These are phyloP conservation scores for Herpailurus yagouaroundi DNA, from an alignment of 2,113 vertebrate species.

Conservation along the genomic window DNA sequence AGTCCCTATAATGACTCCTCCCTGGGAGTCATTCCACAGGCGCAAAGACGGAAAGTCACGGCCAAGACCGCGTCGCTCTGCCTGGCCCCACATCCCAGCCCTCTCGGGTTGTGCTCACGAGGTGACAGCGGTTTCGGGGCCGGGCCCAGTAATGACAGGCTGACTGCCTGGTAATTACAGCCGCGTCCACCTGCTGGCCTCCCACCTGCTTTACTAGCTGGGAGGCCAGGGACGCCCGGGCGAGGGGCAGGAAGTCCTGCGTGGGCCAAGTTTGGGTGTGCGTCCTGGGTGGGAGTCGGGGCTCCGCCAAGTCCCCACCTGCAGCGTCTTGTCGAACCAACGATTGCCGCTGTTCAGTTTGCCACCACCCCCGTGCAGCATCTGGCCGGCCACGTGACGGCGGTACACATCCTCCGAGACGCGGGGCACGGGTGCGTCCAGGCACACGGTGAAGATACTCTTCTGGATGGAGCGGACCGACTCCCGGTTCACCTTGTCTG, in stretches of 20 bases:
- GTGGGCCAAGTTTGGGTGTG: background rate
- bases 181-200: background rate
- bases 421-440: slow-evolving; percentile 92
- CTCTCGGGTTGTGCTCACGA: background rate
- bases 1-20: background rate
- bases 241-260: background rate
- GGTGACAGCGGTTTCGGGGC: background rate
- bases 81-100: background rate
- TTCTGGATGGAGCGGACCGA: slow-evolving; percentile 95
- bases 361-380: slow-evolving; percentile 95
- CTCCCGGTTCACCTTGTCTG: slow-evolving; percentile 97
- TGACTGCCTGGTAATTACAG: background rate
- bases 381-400: slow-evolving; percentile 93
- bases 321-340: slow-evolving; percentile 98
- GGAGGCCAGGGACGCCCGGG: background rate
- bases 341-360: slow-evolving; percentile 96
- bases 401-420: slow-evolving; percentile 92
- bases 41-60: background rate
- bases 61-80: background rate
- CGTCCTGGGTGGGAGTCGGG: background rate
- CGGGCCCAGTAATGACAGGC: slow-evolving; percentile 40
- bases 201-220: slow-evolving; percentile 42
- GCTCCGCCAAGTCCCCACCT: slow-evolving; percentile 82
- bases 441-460: slow-evolving; percentile 96
- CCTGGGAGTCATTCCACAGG: accelerated